Evolutionary conservation across 2,113 vertebrate species (phyloP), one percentile per base, ranked within the genome.

Genomic region (Pedetes capensis): DNA sequence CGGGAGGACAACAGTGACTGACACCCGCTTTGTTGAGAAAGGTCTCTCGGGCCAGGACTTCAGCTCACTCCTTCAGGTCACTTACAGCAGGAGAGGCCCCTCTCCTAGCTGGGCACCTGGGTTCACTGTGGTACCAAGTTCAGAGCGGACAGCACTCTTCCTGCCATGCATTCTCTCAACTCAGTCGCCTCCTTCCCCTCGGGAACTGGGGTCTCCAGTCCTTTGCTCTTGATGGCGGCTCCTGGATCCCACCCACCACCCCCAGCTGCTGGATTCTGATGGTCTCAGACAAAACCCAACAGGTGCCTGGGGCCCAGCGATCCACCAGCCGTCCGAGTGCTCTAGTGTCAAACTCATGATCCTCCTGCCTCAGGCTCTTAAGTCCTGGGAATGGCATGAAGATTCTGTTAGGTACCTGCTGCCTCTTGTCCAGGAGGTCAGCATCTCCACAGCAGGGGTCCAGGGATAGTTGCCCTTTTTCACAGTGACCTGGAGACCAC

Each of bases 241-340:
- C 6, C 32, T 53, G 1, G 55, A 32, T 47, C 22, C 61, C 91
- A 68, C 66, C 57, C 74, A 49, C 51, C 91, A 86, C 39, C 37
- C 59, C 25, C 10, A 42, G 75, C 91, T 86, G 81, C 80, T 51
- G 63, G 83, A 61, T 16, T 29, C 6, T 29, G 63, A 89, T 49
- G 85, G 91, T 69, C 55, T 93, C 79, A 64, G 85, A 85, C 79
- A 79, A 71, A 72, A 71, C 29, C 20, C 63, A 23, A 18, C 20
- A 13, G 53, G 63, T 53, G 69, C 51, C 22, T 42, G 25, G 32
- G 18, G 53, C 71, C n/a, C 47, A n/a, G 39, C 53, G 27, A 78
- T 47, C 63, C 63, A 39, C 84, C 94, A 83, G 84, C 32, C 16
- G 34, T 76, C 63, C 5, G 16, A 44, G 76, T 27, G 53, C 69